phyloP scores from a whole-genome alignment of 2,888 invertebrate genomes.

The Strigamia maritima region DNA sequence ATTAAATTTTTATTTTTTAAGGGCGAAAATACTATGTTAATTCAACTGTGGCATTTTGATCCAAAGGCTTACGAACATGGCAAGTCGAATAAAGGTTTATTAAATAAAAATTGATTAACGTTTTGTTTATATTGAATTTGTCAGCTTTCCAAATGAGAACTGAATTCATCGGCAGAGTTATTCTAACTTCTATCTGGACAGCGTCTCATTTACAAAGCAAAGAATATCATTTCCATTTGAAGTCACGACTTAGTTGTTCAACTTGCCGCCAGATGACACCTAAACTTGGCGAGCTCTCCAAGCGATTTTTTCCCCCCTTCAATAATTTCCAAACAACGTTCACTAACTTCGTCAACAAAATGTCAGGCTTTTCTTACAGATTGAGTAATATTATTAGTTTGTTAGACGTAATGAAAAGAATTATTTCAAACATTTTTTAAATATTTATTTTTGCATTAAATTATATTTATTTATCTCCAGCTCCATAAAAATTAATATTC shows the following conservation, averaged over 20 bases:
- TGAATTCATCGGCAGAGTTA: background rate
- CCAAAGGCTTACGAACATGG: background rate
- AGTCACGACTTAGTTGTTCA: background rate
- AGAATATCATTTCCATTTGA: background rate
- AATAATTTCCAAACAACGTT: background rate
- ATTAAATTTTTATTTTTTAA: background rate
- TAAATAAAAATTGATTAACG: background rate
- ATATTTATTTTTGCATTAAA: background rate
- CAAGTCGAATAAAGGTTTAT: background rate
- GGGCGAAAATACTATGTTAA: background rate
- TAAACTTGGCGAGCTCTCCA: background rate
- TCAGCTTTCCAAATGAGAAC: background rate
- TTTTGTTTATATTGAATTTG: background rate
- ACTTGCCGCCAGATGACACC: background rate
- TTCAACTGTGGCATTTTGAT: background rate
- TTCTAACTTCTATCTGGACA: background rate
- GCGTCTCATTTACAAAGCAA: background rate
- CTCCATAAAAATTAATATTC: background rate
- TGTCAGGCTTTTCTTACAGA: background rate
- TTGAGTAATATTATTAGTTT: constrained; percentile 4
- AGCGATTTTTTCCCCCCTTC: background rate
- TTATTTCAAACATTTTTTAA: background rate
- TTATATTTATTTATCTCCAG: background rate
- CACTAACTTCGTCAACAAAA: background rate
- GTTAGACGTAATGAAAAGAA: background rate